A percentile compares a stretch with the other conserved stretches of the same genome.
Evolutionary conservation across 2,113 vertebrate genomes (phyloP).

Genomic region (Passer domesticus): DNA sequence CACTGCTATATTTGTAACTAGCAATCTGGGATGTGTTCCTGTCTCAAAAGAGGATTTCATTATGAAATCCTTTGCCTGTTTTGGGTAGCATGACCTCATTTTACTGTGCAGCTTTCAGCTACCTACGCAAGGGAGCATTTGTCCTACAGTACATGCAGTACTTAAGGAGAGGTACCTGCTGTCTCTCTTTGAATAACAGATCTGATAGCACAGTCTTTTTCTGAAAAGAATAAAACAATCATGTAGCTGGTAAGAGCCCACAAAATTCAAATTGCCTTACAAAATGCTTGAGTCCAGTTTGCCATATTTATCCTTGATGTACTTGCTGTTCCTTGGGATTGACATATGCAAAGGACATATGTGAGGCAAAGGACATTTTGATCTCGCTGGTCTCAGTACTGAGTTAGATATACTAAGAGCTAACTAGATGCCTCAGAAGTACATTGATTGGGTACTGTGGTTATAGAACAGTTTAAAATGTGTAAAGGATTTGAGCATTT

Average conservation of each 20-base stretch:
- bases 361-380: not conserved
- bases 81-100: not conserved
- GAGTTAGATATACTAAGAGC: not conserved
- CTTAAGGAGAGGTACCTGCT: not conserved
- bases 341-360: rapidly evolving
- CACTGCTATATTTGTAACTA: not conserved
- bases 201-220: not conserved
- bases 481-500: not conserved
- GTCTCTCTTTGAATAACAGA: not conserved
- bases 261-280: not conserved
- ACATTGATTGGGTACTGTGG: not conserved
- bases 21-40: not conserved
- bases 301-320: not conserved
- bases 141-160: not conserved
- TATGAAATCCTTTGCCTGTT: not conserved
- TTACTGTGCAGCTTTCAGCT: not conserved
- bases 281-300: not conserved
- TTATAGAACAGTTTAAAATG: not conserved
- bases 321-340: not conserved
- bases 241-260: not conserved
- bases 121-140: not conserved
- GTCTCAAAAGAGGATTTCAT: not conserved
- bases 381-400: not conserved
- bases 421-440: not conserved
- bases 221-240: not conserved